phyloP scores from a whole-genome alignment of 2,113 vertebrate species.

The Burhinus bistriatus region DNA sequence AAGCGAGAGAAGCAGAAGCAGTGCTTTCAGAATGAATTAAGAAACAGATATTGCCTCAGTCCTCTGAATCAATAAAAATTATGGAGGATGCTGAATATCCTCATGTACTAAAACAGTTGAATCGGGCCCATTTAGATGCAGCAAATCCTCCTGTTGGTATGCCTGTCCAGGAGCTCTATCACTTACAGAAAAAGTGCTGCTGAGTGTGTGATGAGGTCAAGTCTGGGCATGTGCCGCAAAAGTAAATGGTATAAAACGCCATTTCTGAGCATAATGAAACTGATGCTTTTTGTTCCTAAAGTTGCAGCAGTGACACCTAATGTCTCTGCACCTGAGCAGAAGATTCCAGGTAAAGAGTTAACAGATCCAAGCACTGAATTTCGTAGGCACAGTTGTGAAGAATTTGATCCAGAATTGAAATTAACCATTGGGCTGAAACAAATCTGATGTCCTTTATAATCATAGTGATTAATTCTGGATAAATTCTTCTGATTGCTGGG shows the following conservation, averaged over 20 bases:
- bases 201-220: not conserved
- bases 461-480: not conserved
- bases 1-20: not conserved
- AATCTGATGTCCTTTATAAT: not conserved
- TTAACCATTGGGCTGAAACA: not conserved
- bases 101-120: not conserved
- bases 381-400: not conserved
- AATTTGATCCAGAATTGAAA: not conserved
- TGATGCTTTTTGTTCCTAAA: slow-evolving; percentile 29
- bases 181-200: not conserved
- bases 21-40: not conserved
- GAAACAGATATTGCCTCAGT: not conserved
- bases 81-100: not conserved
- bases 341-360: slow-evolving; percentile 26
- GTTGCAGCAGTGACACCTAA: not conserved
- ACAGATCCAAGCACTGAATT: not conserved
- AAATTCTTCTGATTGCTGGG: not conserved
- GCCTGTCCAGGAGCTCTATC: not conserved
- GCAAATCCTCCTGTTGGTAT: not conserved
- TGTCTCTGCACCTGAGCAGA: slow-evolving; percentile 5
- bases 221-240: not conserved
- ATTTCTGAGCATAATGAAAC: not conserved
- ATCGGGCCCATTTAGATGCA: not conserved
- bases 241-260: not conserved
- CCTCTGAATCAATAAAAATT: not conserved